phyloP scores from a whole-genome alignment of 2,888 invertebrate genomes.

The Tyria jacobaeae region DNA sequence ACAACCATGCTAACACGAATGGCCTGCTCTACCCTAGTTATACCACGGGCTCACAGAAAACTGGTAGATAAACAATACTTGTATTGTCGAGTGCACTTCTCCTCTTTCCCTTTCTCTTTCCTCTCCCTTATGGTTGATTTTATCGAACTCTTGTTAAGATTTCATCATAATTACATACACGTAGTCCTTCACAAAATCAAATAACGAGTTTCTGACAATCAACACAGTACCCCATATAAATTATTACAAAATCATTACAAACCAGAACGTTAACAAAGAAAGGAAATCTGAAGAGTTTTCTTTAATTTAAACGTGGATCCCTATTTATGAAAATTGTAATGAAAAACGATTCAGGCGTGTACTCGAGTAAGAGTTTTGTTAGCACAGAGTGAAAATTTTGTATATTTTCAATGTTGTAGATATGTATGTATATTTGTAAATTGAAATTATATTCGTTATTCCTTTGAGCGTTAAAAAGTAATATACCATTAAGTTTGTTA shows the following conservation, averaged over 20 bases:
- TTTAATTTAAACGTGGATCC: constrained; percentile 30
- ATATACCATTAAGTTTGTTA: not conserved
- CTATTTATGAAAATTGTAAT: constrained; percentile 58
- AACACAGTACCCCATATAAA: not conserved
- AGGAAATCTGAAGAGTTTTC: constrained; percentile 1
- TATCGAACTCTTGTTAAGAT: not conserved
- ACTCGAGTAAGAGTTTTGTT: constrained; percentile 47
- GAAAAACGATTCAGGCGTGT: constrained; percentile 48
- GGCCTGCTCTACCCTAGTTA: too few relatives aligned
- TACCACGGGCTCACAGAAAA: too few relatives aligned
- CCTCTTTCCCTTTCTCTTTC: too few relatives aligned
- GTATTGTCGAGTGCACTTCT: too few relatives aligned
- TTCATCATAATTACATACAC: too few relatives aligned
- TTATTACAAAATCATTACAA: not conserved
- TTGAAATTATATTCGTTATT: not conserved
- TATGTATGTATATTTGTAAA: not conserved
- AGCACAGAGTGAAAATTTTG: constrained; percentile 40
- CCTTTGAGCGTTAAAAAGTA: not conserved
- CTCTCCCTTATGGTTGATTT: too few relatives aligned
- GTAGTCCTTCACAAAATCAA: not conserved
- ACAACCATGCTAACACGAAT: too few relatives aligned
- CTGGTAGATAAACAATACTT: too few relatives aligned
- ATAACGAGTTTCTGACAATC: not conserved
- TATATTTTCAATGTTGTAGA: constrained; percentile 1
- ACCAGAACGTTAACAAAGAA: constrained; percentile 9